Percentiles rank a stretch among this genome's conserved stretches.
phyloP scores from a whole-genome alignment of 2,888 invertebrate genomes.

The Rhabditophanes sp. region DNA sequence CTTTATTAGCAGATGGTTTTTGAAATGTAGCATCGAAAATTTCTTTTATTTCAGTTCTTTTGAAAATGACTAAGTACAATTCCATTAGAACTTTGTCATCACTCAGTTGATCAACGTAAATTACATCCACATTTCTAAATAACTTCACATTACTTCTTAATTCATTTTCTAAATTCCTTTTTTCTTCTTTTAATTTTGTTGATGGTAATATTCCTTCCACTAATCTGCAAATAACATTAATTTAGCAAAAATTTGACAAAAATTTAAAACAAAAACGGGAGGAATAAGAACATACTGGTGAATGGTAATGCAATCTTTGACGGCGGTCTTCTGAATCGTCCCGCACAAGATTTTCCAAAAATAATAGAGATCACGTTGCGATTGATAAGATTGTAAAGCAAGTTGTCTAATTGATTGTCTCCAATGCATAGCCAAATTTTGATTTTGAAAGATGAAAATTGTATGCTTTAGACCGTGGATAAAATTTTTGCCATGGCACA shows the following conservation, averaged over 20 bases:
- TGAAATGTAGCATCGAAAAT: conserved; percentile 8
- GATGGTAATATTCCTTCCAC: conserved; percentile 5
- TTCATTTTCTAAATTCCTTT: conserved; percentile 4
- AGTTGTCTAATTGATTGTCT: no score
- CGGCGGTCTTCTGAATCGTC: no score
- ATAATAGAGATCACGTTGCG: no score
- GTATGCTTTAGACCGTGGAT: no score
- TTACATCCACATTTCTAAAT: no score
- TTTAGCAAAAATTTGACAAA: no score
- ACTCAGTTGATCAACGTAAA: conserved; percentile 7
- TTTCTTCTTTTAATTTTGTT: conserved; percentile 3
- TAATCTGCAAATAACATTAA: background rate
- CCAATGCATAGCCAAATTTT: no score
- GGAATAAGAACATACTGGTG: conserved; percentile 10
- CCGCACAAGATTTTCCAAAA: no score
- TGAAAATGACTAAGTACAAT: conserved; percentile 13
- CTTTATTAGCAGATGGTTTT: conserved; percentile 2
- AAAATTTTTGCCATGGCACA: no score
- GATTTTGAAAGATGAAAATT: no score
- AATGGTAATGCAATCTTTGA: conserved; percentile 7
- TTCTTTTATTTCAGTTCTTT: conserved; percentile 16
- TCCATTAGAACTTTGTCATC: conserved; percentile 16
- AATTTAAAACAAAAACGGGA: no score
- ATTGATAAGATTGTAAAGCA: no score
- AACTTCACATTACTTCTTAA: conserved; percentile 3